These are phyloP conservation scores for Coregonus sp. DNA, from an alignment of 2,797 vertebrate genomes.

Conservation along the genomic window DNA sequence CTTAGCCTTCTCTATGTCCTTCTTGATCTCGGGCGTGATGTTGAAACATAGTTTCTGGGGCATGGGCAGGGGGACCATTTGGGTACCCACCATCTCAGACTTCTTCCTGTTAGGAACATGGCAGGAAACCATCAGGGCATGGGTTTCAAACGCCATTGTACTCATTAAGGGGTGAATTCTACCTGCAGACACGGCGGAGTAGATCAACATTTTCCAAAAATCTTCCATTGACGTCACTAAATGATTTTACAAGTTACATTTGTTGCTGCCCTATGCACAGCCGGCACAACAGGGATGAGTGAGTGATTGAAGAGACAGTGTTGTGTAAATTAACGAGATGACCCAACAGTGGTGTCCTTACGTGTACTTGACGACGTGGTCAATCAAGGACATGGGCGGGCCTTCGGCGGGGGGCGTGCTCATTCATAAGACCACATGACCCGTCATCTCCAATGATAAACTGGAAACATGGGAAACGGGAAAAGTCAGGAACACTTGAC, in stretches of 20 bases:
- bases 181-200: too few species aligned
- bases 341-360: slow-evolving; percentile 64
- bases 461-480: slow-evolving; percentile 58
- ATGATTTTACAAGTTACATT: too few species aligned
- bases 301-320: too few species aligned
- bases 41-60: slow-evolving; percentile 89
- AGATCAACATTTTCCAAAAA: too few species aligned
- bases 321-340: too few species aligned
- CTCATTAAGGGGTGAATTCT: neutral
- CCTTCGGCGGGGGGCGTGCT: slow-evolving; percentile 92
- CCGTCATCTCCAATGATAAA: slow-evolving; percentile 94
- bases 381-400: slow-evolving; percentile 88
- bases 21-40: slow-evolving; percentile 88
- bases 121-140: neutral
- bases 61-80: slow-evolving; percentile 77
- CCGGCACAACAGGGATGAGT: too few species aligned
- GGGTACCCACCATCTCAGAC: slow-evolving; percentile 65
- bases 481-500: too few species aligned
- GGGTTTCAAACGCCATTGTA: too few species aligned
- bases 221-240: too few species aligned
- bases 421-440: slow-evolving; percentile 88
- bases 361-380: slow-evolving; percentile 92
- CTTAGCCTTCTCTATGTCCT: slow-evolving; percentile 88
- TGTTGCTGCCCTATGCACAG: too few species aligned
- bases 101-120: slow-evolving; percentile 75